Conservation (phyloP, 92 coral and sea anemone species). For the Phenganax subtilis region DNA sequence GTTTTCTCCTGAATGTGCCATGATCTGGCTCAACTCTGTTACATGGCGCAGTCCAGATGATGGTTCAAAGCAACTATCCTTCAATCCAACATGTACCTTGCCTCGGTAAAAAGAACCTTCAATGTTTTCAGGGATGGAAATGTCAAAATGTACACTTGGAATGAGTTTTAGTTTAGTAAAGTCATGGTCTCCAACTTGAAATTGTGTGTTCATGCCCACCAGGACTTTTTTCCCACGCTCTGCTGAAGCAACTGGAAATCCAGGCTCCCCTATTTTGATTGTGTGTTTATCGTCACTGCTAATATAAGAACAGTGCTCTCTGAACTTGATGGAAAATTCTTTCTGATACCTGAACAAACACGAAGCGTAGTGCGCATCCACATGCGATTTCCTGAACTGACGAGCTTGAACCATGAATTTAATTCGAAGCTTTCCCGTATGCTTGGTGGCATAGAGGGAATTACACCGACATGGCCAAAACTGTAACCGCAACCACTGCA, state of each 20-base stretch:
- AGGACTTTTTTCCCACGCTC: constrained; percentile 42
- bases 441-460: too few relatives aligned
- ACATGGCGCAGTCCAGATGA: background rate
- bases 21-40: background rate
- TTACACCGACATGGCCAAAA: too few relatives aligned
- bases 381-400: background rate
- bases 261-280: constrained; percentile 43
- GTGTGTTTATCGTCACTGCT: constrained; percentile 47
- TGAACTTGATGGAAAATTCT: constrained; percentile 29
- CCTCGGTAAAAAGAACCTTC: background rate
- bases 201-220: background rate
- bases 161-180: background rate
- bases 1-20: background rate
- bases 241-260: constrained; percentile 47
- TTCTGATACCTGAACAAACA: constrained; percentile 32
- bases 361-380: constrained; percentile 44
- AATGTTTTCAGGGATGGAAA: background rate
- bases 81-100: background rate
- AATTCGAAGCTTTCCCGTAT: background rate
- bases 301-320: constrained; percentile 23
- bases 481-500: too few relatives aligned
- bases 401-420: background rate
- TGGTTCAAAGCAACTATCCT: background rate
- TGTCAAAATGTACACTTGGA: background rate
- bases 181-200: background rate